These are phyloP conservation scores for Torymus aiolomorphi DNA, from an alignment of 2,888 invertebrate genomes.

Conservation along the genomic window DNA sequence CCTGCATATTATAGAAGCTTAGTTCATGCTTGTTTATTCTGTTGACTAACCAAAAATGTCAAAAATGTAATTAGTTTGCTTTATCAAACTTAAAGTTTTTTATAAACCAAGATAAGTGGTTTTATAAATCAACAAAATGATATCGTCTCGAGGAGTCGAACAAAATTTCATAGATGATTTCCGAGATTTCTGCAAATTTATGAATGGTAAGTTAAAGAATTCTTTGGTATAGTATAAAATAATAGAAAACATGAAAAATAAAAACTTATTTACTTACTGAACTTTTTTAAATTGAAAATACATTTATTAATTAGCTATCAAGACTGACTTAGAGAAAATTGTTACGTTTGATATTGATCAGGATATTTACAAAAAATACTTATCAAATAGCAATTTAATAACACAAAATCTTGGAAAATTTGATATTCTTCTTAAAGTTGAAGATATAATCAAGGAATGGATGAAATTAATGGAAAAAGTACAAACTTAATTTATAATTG, in stretches of 20 bases:
- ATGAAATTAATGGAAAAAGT: constrained; percentile 85
- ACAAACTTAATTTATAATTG: constrained; percentile 52
- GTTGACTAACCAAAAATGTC: neutral
- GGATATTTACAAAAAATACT: constrained; percentile 78
- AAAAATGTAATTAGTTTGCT: neutral
- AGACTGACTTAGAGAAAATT: constrained; percentile 81
- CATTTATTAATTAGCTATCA: constrained; percentile 69
- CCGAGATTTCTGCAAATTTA: constrained; percentile 78
- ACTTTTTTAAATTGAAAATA: neutral
- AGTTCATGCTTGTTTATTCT: constrained; percentile 11
- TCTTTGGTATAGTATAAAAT: neutral
- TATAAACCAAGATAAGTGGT: constrained; percentile 4
- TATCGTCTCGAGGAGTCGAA: constrained; percentile 13
- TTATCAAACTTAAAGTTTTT: neutral
- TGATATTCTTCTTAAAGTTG: constrained; percentile 80
- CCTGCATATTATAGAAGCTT: neutral
- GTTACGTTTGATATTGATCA: constrained; percentile 80
- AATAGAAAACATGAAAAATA: neutral
- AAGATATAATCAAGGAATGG: constrained; percentile 83
- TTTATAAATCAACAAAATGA: constrained; percentile 19
- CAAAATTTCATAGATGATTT: constrained; percentile 78
- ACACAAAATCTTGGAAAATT: constrained; percentile 79
- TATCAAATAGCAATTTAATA: constrained; percentile 80
- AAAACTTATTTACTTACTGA: neutral
- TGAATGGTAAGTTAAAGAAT: constrained; percentile 75